Conservation (phyloP, 2,113 vertebrate genomes). For the Larimichthys polyactis region DNA sequence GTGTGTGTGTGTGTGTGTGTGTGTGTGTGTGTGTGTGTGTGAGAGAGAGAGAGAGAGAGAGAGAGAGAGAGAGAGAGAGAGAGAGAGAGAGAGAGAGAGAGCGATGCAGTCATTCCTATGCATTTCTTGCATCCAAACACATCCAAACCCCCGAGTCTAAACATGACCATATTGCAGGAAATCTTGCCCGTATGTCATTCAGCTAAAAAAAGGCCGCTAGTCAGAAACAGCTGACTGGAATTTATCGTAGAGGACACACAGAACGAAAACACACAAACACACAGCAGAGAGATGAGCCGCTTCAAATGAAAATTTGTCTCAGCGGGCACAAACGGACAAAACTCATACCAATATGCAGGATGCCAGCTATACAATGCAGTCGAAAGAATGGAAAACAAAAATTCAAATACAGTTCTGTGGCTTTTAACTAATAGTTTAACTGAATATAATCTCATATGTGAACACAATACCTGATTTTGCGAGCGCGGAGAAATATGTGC, state of each 20-base stretch:
- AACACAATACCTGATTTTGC: too few species aligned
- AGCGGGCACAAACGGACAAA: not conserved
- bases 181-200: constrained; percentile 41
- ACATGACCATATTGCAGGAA: constrained; percentile 60
- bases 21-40: not conserved
- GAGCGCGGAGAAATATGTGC: too few species aligned
- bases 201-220: constrained; percentile 47
- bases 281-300: constrained; percentile 6
- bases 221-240: constrained; percentile 49
- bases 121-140: constrained; percentile 25
- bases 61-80: not conserved
- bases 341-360: not conserved
- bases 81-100: not conserved
- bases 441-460: not conserved
- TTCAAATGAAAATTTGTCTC: not conserved
- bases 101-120: constrained; percentile 1
- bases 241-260: constrained; percentile 14
- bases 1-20: not conserved
- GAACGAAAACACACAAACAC: constrained; percentile 14
- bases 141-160: constrained; percentile 29
- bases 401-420: not conserved
- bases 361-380: not conserved
- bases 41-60: not conserved
- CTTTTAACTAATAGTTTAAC: not conserved
- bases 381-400: not conserved